phyloP scores from a whole-genome alignment of 2,113 vertebrate species.

The Hoplias malabaricus region DNA sequence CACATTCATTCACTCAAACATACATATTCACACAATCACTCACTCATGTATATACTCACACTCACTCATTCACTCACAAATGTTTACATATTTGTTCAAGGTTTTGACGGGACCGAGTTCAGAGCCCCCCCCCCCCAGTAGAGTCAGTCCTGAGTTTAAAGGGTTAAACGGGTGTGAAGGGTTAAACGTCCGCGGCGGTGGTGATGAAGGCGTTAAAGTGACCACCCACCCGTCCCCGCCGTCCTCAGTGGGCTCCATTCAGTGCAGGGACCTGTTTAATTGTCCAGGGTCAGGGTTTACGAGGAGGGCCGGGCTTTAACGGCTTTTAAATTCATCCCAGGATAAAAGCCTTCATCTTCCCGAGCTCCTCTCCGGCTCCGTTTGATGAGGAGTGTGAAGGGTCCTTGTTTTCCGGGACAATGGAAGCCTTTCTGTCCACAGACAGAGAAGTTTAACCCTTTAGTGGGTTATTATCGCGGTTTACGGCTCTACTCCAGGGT shows the following conservation, averaged over 20 bases:
- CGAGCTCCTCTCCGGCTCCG: constrained; percentile 7
- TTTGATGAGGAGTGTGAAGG: constrained; percentile 42
- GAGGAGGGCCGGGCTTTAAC: constrained; percentile 19
- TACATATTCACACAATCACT: no score
- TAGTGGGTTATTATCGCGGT: no score
- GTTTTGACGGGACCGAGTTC: no score
- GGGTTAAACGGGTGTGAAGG: background rate
- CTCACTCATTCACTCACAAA: no score
- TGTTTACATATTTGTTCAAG: no score
- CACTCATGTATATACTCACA: no score
- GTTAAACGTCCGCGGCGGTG: background rate
- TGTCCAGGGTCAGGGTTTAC: constrained; percentile 26
- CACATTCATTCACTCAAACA: no score
- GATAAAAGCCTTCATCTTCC: constrained; percentile 36
- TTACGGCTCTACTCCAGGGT: no score
- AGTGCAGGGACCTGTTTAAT: constrained; percentile 17
- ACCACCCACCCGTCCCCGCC: background rate
- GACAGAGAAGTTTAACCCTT: no score
- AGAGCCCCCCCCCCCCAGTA: no score
- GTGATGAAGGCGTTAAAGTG: background rate
- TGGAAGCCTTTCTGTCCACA: constrained; percentile 43
- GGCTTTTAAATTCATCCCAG: constrained; percentile 19
- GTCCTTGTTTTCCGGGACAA: constrained; percentile 47
- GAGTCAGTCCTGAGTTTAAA: no score
- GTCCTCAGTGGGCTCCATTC: constrained; percentile 15